Conservation (phyloP, 2,113 vertebrate species). For the Chlamydotis undulata region DNA sequence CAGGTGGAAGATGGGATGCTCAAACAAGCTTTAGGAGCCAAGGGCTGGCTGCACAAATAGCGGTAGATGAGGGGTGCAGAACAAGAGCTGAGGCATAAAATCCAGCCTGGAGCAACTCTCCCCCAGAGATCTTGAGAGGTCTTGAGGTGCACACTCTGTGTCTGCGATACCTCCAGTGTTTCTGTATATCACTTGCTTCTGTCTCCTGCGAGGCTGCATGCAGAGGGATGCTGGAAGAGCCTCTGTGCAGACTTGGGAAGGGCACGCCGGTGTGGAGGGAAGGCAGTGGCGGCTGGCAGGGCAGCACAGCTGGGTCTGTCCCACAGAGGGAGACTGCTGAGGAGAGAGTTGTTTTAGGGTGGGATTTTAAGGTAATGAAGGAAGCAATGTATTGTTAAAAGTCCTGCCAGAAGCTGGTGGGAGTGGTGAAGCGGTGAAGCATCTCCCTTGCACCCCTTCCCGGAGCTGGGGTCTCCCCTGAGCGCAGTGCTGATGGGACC, state of each 20-base stretch:
- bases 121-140: background rate
- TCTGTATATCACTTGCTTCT: fast-evolving
- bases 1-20: background rate
- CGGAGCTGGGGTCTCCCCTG: fast-evolving
- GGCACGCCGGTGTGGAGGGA: background rate
- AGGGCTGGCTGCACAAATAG: background rate
- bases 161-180: background rate
- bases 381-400: background rate
- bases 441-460: background rate
- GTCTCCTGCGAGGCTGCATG: background rate
- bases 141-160: background rate
- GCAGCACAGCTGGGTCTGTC: background rate
- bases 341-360: background rate
- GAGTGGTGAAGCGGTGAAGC: background rate
- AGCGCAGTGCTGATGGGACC: background rate
- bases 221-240: background rate
- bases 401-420: background rate
- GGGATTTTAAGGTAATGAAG: background rate
- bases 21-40: background rate
- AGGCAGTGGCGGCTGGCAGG: background rate
- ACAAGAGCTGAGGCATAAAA: background rate
- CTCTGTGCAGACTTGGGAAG: background rate
- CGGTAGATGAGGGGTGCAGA: background rate
- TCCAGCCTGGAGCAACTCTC: background rate
- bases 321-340: background rate